A percentile compares a stretch with the other conserved stretches of the same genome.
Evolutionary conservation across 1,140 invertebrate species (phyloP).

Genomic region (Coenobita brevimanus): DNA sequence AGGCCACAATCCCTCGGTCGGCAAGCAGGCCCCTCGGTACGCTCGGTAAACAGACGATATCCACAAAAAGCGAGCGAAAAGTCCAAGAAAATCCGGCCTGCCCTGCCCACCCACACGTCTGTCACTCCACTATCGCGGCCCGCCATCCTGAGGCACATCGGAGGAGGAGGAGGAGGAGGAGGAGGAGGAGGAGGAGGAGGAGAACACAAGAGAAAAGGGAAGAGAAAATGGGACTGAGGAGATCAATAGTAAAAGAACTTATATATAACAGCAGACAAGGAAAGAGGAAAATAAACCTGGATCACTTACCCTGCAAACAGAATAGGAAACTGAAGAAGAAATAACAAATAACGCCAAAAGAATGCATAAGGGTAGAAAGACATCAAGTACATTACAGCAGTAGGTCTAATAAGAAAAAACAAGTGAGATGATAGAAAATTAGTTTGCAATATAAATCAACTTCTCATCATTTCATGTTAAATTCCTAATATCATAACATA

Average conservation of each 20-base stretch:
- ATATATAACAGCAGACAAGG: neutral
- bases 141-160: conserved; percentile 37
- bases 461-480: no score
- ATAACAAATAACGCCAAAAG: neutral
- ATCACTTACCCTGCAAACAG: no score
- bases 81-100: conserved; percentile 51
- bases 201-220: neutral
- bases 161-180: neutral
- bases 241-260: neutral
- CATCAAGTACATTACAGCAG: no score
- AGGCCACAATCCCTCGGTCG: conserved; percentile 9
- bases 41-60: conserved; percentile 45
- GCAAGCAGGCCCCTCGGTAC: conserved; percentile 30
- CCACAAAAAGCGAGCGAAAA: conserved; percentile 43
- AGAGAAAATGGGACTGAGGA: neutral
- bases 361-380: no score
- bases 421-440: no score
- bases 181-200: no score
- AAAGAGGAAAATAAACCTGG: no score
- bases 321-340: neutral
- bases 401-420: no score
- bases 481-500: no score
- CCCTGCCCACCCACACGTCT: conserved; percentile 54
- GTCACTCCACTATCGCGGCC: conserved; percentile 54
- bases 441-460: no score